Conservation (phyloP, 2,113 vertebrate species). For the Phylloscopus trochilus region DNA sequence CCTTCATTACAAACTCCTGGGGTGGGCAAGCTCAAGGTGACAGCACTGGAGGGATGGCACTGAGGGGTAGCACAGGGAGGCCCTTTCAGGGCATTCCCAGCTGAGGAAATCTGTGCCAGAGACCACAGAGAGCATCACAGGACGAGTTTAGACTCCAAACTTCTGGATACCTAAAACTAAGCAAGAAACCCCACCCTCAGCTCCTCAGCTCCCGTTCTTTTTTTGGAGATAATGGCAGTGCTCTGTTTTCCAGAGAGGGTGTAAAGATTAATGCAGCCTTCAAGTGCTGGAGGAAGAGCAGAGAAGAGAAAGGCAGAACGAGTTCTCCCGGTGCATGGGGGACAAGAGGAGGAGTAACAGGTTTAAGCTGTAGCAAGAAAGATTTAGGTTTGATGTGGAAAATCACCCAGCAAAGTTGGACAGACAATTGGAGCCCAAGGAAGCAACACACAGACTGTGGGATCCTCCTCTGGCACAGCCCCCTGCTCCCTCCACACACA, state of each 20-base stretch:
- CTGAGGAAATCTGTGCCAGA: neutral
- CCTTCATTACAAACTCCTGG: too few species aligned
- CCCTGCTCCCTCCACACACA: fast-evolving
- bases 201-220: neutral
- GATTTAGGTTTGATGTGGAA: neutral
- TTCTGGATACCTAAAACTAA: neutral
- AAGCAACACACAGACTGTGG: neutral
- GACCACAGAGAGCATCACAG: neutral
- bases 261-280: neutral
- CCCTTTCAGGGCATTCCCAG: neutral
- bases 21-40: neutral
- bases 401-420: neutral
- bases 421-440: neutral
- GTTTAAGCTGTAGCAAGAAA: neutral
- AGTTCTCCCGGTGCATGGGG: neutral
- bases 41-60: neutral
- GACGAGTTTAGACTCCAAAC: neutral
- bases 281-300: neutral
- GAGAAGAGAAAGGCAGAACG: neutral
- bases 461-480: neutral
- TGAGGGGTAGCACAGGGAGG: neutral
- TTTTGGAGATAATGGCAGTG: neutral
- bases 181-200: neutral
- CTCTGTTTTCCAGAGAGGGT: neutral
- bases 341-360: neutral